phyloP scores from a whole-genome alignment of 2,888 invertebrate species.

The Ellobium chinense region DNA sequence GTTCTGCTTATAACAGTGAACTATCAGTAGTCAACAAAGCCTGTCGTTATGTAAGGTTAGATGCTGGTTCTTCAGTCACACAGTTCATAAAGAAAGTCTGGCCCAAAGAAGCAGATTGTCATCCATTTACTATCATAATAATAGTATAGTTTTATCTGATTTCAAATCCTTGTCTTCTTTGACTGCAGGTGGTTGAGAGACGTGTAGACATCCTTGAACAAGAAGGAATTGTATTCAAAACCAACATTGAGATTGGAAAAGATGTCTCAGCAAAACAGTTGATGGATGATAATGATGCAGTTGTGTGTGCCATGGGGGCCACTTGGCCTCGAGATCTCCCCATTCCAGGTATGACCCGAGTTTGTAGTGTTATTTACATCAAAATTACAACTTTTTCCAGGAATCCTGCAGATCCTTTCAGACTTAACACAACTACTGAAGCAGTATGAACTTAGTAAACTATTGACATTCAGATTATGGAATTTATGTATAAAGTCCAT shows the following conservation, averaged over 20 bases:
- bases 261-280: slow-evolving; percentile 87
- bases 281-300: slow-evolving; percentile 88
- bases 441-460: no score
- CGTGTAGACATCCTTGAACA: slow-evolving; percentile 91
- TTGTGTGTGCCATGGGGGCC: slow-evolving; percentile 94
- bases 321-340: slow-evolving; percentile 95
- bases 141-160: background rate
- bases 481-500: no score
- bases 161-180: background rate
- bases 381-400: no score
- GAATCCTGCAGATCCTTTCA: no score
- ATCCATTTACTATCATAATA: background rate
- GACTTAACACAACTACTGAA: no score
- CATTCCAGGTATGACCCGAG: slow-evolving; percentile 80
- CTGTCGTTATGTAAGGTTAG: no score
- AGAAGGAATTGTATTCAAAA: slow-evolving; percentile 94
- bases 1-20: no score
- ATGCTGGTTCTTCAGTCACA: no score
- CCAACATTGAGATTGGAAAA: slow-evolving; percentile 93
- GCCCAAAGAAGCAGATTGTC: background rate
- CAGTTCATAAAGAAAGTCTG: background rate
- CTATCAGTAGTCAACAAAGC: no score
- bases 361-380: no score
- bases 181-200: slow-evolving; percentile 86
- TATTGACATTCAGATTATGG: no score